Conservation (phyloP, 2,797 vertebrate genomes). For the Xenentodon cancila region DNA sequence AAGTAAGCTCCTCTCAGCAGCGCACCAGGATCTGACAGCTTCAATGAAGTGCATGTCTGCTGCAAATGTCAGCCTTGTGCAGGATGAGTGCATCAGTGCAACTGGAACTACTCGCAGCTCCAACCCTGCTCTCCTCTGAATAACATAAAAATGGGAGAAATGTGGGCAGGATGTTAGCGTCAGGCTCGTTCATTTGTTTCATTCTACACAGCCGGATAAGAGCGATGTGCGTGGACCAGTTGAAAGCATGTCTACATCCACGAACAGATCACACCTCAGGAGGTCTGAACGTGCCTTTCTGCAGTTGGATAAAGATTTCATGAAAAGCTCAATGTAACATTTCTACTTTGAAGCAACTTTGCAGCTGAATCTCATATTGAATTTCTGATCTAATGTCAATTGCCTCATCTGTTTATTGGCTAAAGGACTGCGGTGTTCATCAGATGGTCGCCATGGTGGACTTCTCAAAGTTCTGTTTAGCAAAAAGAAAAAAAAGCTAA, state of each 20-base stretch:
- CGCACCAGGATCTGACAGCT: conserved; percentile 57
- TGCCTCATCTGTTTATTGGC: too few relatives aligned
- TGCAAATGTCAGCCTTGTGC: conserved; percentile 68
- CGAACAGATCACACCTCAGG: conserved; percentile 42
- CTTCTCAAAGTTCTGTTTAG: too few relatives aligned
- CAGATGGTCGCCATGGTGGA: too few relatives aligned
- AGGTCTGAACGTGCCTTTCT: conserved; percentile 17
- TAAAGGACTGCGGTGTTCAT: too few relatives aligned
- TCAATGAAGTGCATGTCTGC: conserved; percentile 44
- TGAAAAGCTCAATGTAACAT: neutral
- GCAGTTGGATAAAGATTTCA: neutral
- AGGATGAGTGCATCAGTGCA: conserved; percentile 29
- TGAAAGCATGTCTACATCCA: conserved; percentile 24
- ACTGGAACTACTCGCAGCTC: conserved; percentile 19
- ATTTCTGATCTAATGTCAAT: too few relatives aligned
- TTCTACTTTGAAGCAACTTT: neutral
- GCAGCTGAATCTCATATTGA: too few relatives aligned
- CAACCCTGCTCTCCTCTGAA: conserved; percentile 38
- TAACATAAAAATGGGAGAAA: conserved; percentile 30
- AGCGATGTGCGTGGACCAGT: neutral
- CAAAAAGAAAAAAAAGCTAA: too few relatives aligned
- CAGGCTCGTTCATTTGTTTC: conserved; percentile 13
- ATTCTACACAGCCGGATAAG: conserved; percentile 20
- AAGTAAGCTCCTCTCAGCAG: conserved; percentile 24
- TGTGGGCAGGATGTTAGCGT: conserved; percentile 26